Evolutionary conservation across 2,797 vertebrate genomes (phyloP), one percentile per base, ranked within the genome.

Genomic region (Cossypha dichroa): DNA sequence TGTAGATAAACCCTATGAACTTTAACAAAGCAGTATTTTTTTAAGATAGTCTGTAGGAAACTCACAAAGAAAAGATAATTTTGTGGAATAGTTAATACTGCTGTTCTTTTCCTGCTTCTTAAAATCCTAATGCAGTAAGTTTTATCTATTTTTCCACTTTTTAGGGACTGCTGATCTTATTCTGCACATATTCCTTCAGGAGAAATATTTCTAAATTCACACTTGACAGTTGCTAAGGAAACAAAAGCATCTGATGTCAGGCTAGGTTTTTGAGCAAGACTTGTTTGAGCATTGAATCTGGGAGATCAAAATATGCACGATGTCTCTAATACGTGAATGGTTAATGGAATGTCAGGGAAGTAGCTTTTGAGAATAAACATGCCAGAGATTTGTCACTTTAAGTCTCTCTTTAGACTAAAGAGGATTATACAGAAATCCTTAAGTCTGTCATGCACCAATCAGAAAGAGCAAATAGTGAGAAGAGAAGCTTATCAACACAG

Each of bases 371-470:
- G 94, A 96, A 89, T 95, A 96, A 96, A 96, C 95, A 94, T 85
- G 80, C 45, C 74, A 91, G 90, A 96, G 96, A 96, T 97, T 97
- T 97, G 93, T 96, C 93, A 89, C 96, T 96, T 85, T 96, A 98
- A 97, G 93, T 94, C 96, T 89, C 76, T 97, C 83, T 93, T 94
- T 96, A 94, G 95, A 93, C 96, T 97, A 99, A 99, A 99, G 98
- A 95, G 98, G 99, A 99, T 99, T 99, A 99, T 98, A 96, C 56
- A 96, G 96, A 97, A 97, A 96, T 90, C 96, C 97, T 91, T 96
- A 93, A 96, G 90, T 94, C 97, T 80, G 23, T 98, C 94, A 83
- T 82, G 82, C 93, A 89, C 87, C 92, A 97, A 96, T 97, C 86
- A 94, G 93, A 95, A 90, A 93, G 78, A 87, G 92, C 74, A 90